Conservation (phyloP, 2,797 vertebrate species). For the Telmatherina bonti region DNA sequence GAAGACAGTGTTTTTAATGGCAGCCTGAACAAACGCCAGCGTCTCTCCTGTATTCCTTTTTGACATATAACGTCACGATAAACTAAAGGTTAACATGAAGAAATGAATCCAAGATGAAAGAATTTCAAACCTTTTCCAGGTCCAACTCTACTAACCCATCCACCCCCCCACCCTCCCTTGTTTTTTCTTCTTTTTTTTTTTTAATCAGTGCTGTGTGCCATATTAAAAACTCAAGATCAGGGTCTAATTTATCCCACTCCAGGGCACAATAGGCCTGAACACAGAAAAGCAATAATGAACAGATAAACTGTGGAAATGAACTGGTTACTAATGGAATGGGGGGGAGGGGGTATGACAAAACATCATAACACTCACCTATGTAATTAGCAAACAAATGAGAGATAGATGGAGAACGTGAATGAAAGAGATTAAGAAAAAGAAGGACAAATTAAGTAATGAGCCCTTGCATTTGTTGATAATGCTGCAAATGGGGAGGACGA, state of each 20-base stretch:
- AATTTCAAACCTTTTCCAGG: no score
- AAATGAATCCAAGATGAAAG: no score
- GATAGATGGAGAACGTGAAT: slow-evolving; percentile 25
- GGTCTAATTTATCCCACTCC: slow-evolving; percentile 56
- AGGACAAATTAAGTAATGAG: slow-evolving; percentile 39
- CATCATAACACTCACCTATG: slow-evolving; percentile 43
- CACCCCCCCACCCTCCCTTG: no score
- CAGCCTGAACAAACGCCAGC: neutral
- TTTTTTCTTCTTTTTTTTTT: no score
- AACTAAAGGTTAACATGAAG: no score
- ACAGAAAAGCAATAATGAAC: slow-evolving; percentile 65
- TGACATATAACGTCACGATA: neutral
- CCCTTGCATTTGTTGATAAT: slow-evolving; percentile 24
- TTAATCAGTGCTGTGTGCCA: slow-evolving; percentile 25
- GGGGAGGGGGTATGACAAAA: slow-evolving; percentile 42
- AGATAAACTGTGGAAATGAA: slow-evolving; percentile 60
- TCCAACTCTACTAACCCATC: no score
- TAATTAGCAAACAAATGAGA: slow-evolving; percentile 63
- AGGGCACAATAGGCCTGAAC: slow-evolving; percentile 49
- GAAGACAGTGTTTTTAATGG: neutral
- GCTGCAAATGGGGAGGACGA: neutral
- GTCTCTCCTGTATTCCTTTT: neutral
- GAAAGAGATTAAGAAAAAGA: slow-evolving; percentile 29
- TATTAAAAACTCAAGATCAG: slow-evolving; percentile 59
- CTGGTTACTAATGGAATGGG: slow-evolving; percentile 58